Conservation (phyloP, 2,113 vertebrate species). For the Progne subis region DNA sequence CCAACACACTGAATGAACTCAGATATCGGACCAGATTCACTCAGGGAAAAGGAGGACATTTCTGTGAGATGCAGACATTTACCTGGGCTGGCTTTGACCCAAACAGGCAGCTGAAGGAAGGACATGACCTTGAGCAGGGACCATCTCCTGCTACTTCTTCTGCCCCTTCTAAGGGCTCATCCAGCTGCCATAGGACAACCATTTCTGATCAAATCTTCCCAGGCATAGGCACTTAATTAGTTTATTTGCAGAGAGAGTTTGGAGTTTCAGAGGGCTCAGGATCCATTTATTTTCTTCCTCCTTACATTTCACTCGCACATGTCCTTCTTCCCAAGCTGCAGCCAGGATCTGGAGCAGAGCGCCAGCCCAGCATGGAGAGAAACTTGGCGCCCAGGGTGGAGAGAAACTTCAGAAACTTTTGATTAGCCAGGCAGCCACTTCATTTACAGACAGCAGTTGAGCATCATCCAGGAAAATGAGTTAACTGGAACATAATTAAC, state of each 20-base stretch:
- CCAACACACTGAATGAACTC: not conserved
- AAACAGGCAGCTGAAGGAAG: not conserved
- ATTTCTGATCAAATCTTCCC: not conserved
- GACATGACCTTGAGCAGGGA: not conserved
- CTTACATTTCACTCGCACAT: not conserved
- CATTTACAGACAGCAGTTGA: slow-evolving; percentile 38
- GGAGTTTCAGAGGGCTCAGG: not conserved
- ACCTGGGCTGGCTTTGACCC: not conserved
- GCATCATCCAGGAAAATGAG: slow-evolving; percentile 44
- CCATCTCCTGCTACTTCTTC: not conserved
- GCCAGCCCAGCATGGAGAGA: not conserved
- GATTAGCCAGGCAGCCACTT: slow-evolving; percentile 24
- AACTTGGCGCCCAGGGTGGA: not conserved
- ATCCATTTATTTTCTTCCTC: not conserved
- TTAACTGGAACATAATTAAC: slow-evolving; percentile 42
- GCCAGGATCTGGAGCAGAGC: not conserved
- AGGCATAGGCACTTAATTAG: not conserved
- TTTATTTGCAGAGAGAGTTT: not conserved
- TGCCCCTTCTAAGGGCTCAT: not conserved
- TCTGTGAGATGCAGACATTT: not conserved
- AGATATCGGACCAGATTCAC: not conserved
- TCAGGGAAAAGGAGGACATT: not conserved
- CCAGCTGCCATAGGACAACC: not conserved
- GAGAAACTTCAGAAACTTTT: not conserved
- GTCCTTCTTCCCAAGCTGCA: not conserved